Base-by-base conservation (phyloP, 2,797 vertebrate species). In the Falco rusticolus region DNA sequence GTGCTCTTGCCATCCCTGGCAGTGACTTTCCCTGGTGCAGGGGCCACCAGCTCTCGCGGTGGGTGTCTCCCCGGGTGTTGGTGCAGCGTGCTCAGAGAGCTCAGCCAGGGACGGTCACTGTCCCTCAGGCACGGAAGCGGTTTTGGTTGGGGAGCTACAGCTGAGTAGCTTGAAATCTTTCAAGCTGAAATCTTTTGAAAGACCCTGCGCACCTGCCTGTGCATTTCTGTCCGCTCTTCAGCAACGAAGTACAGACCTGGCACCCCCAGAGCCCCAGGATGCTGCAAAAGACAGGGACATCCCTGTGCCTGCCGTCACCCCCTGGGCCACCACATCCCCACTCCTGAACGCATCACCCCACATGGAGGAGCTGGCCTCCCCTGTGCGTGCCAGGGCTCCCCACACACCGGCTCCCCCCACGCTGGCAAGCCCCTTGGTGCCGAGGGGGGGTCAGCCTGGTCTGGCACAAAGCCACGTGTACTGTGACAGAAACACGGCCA, bases 401-500 rank as follows among this genome's bases (percentile, higher is more conserved):
- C 33, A 20, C 6, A 1, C 39, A 13, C 17, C 16, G n/a, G 22
- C 33, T 11, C 8, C 21, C 25, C 17, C 31, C 5, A 25, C 3
- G 4, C 37, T 33, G 37, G 33, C 1, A 6, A 76, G 37, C 12
- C 34, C 37, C 25, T 26, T 5, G 5, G 20, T 2, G 2, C n/a
- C 39, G 37, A 51, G 45, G 31, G 17, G 19, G 10, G 7, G 9
- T 5, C 39, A 59, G 61, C 50, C 60, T 25, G 29, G 54, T 45
- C 22, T 2, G 5, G 25, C 60, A 48, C 65, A 57, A 28, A 66
- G 65, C 79, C n/a, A 25, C 1, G 0, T 1, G 5, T 13, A 20
- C n/a, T 1, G 2, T 31, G 22, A 34, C 68, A 66, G 18, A 47
- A n/a, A 19, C 29, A 16, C 0, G 0, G 41, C 29, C 13, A 3